These are phyloP conservation scores for Eupithecia subumbrata DNA, from an alignment of 2,888 invertebrate species.

Conservation along the genomic window DNA sequence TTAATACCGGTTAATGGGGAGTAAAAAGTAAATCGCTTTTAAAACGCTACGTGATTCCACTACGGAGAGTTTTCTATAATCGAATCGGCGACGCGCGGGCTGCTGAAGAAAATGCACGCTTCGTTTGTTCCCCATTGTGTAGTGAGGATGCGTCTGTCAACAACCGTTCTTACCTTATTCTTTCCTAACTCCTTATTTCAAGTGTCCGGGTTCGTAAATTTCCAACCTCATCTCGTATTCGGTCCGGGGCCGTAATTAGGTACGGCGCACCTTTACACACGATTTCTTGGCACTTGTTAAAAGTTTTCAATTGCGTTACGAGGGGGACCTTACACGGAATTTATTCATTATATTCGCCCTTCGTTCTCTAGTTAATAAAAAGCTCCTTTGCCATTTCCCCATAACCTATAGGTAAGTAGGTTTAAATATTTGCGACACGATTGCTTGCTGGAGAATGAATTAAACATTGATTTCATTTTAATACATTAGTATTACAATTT, in stretches of 20 bases:
- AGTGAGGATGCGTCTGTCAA: constrained; percentile 58
- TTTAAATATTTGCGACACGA: constrained; percentile 13
- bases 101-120: constrained; percentile 40
- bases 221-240: constrained; percentile 78
- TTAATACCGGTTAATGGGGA: constrained; percentile 75
- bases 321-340: constrained; percentile 77
- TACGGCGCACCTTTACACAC: constrained; percentile 81
- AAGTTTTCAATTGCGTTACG: constrained; percentile 84
- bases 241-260: constrained; percentile 75
- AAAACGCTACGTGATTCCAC: constrained; percentile 57
- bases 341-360: constrained; percentile 82
- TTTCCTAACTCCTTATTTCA: constrained; percentile 7
- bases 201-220: constrained; percentile 65
- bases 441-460: constrained; percentile 43
- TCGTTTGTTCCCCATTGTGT: constrained; percentile 54
- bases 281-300: constrained; percentile 83
- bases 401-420: constrained; percentile 67
- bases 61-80: constrained; percentile 45
- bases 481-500: background rate
- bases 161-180: constrained; percentile 41
- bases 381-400: constrained; percentile 76
- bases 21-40: constrained; percentile 58
- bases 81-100: constrained; percentile 33
- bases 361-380: constrained; percentile 77
- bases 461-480: constrained; percentile 66